A percentile compares a stretch with the other conserved stretches of the same genome.
Evolutionary conservation across 2,888 invertebrate species (phyloP).

Genomic region (Tachina grossa): DNA sequence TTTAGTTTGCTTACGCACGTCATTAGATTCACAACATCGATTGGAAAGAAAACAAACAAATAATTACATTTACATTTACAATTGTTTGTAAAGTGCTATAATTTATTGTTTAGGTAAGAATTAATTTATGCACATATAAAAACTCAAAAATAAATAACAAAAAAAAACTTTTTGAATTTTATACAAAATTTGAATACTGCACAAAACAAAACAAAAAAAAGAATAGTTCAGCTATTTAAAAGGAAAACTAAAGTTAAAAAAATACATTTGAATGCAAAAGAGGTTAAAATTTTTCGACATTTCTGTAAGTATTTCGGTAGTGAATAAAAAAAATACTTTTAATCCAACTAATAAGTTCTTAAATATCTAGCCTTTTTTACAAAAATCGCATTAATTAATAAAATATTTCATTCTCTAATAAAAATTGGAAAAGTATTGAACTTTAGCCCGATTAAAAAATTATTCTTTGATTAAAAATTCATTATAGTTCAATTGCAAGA

Average conservation of each 20-base stretch:
- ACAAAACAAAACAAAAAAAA: background rate
- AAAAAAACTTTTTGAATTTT: background rate
- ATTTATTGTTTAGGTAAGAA: background rate
- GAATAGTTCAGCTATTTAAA: background rate
- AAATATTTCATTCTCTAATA: too few relatives aligned
- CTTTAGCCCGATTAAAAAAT: too few relatives aligned
- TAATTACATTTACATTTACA: background rate
- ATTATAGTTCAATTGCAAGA: too few relatives aligned
- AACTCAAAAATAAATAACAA: background rate
- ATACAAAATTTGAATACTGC: background rate
- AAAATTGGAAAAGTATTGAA: too few relatives aligned
- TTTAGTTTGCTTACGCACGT: constrained; percentile 31
- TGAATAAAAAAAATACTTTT: background rate
- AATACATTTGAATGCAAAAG: background rate
- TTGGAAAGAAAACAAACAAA: background rate
- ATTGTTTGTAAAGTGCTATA: background rate
- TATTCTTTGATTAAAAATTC: too few relatives aligned
- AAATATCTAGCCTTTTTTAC: too few relatives aligned
- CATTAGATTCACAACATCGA: constrained; percentile 41
- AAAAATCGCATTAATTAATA: too few relatives aligned
- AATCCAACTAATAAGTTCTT: background rate
- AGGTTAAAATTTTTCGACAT: background rate
- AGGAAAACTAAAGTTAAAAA: background rate
- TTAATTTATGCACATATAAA: constrained; percentile 1
- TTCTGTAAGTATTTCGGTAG: background rate